Percentiles rank a stretch among this genome's conserved stretches.
These are phyloP conservation scores for Rhagoletis zephyria DNA, from an alignment of 1,140 invertebrate species.

Conservation along the genomic window DNA sequence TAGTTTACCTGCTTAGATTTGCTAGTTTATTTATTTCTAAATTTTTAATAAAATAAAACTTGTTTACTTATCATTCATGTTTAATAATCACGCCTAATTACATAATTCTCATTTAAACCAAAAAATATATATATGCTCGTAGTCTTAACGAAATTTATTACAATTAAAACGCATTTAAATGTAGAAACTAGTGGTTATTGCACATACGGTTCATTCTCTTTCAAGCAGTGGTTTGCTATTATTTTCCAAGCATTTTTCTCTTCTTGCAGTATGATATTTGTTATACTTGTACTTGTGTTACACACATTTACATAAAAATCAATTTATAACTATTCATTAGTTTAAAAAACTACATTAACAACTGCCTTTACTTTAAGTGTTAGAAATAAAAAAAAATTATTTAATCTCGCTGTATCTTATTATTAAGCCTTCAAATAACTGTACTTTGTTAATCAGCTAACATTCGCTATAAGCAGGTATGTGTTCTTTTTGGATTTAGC, in stretches of 20 bases:
- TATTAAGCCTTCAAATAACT: not conserved
- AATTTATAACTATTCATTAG: not conserved
- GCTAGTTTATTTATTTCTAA: not conserved
- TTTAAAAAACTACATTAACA: not conserved
- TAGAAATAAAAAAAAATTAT: not conserved
- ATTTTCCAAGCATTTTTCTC: slow-evolving; percentile 5
- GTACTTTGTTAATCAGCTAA: slow-evolving; percentile 32
- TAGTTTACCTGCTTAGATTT: not conserved
- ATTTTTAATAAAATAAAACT: not conserved
- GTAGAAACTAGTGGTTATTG: slow-evolving; percentile 57
- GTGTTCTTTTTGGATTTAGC: slow-evolving; percentile 70
- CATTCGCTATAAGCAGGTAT: slow-evolving; percentile 55
- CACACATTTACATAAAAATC: not conserved
- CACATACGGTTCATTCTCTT: slow-evolving; percentile 55
- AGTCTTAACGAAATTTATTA: not conserved
- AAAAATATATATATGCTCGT: not conserved
- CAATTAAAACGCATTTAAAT: slow-evolving; percentile 13
- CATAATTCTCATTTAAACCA: slow-evolving; percentile 9
- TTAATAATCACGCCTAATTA: not conserved
- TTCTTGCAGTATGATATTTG: not conserved
- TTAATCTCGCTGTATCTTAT: slow-evolving; percentile 6
- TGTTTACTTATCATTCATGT: not conserved
- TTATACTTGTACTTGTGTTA: not conserved
- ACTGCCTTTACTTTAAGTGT: not conserved
- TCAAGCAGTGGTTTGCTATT: not conserved